Evolutionary conservation across 2,113 vertebrate species (phyloP), one percentile per base, ranked within the genome.

Genomic region (Sphyrna mokarran): DNA sequence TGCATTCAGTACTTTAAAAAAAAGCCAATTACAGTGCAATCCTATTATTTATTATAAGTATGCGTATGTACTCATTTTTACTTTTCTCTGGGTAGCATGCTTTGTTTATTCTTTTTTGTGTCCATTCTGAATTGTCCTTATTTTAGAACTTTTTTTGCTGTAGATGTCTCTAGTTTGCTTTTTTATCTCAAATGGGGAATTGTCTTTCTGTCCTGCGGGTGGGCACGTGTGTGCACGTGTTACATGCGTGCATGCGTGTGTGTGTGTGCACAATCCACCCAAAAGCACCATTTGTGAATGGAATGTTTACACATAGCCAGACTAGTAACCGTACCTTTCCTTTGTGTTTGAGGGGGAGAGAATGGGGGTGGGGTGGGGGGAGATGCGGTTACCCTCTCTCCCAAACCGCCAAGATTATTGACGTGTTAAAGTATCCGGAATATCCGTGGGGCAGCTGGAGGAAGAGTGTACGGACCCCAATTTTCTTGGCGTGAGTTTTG

Each of bases 1-100:
- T 99, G 98, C 98, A 99, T 99, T 98, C 98, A 98, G 98, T 99
- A 99, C 99, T 99, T 99, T 99, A 99, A 98, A 99, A 43, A 99
- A 70, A 95, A 98, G 98, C 98, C 98, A 99, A 99, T 99, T 99
- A 99, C 98, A 99, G 99, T 99, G 99, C 99, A 99, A 99, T 99
- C 98, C 97, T 97, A 98, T 99, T 99, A 99, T 99, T 99, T 99
- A 99, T 99, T 99, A 98, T 99, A 98, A 98, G 97, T 98, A 98
- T 99, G 99, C 98, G 99, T 99, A 99, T 98, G 98, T 99, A 99
- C 99, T 98, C 99, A 98, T 98, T 98, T 98, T 98, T 97, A 97
- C 48, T 66, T 96, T 96, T 96, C 96, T 97, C 98, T 96, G 97
- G 69, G 66, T 99, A 99, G 98, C 99, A 99, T 99, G 98, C 98